phyloP scores from a whole-genome alignment of 2,797 vertebrate species.

The Darevskia mixta region DNA sequence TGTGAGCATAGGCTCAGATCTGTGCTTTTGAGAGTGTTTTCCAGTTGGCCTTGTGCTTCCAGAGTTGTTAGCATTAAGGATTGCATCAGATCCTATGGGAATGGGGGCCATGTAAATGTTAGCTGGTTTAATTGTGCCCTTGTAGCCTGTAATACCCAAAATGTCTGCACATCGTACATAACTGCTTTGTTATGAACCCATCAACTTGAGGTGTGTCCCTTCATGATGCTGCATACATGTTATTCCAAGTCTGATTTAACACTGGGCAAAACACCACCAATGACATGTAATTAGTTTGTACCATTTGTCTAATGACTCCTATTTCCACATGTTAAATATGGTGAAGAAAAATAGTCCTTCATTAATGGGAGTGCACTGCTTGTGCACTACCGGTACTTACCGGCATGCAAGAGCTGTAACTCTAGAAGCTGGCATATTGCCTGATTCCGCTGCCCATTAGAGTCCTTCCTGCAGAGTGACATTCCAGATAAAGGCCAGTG shows the following conservation, averaged over 20 bases:
- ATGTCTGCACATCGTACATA: not conserved
- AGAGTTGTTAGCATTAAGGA: not conserved
- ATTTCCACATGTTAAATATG: constrained; percentile 9
- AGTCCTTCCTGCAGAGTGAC: not conserved
- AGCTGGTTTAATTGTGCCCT: not conserved
- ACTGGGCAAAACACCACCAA: constrained; percentile 13
- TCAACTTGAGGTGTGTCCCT: constrained; percentile 10
- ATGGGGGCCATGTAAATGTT: not conserved
- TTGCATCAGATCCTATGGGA: not conserved
- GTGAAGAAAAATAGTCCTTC: constrained; percentile 11
- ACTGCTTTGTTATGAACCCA: constrained; percentile 18
- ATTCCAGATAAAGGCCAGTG: not conserved
- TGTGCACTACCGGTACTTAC: not conserved
- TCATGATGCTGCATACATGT: not conserved
- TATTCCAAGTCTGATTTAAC: not conserved
- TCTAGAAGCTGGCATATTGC: not conserved
- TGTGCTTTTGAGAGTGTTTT: constrained; percentile 9
- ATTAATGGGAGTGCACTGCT: not conserved
- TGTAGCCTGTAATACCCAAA: not conserved
- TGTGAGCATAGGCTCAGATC: not conserved
- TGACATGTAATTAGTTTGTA: constrained; percentile 23
- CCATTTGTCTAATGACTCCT: constrained; percentile 17
- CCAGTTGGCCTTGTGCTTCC: not conserved
- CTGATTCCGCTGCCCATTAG: not conserved
- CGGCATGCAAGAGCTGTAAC: not conserved